These are phyloP conservation scores for Tragelaphus strepsiceros DNA, from an alignment of 2,113 vertebrate species.

Conservation along the genomic window DNA sequence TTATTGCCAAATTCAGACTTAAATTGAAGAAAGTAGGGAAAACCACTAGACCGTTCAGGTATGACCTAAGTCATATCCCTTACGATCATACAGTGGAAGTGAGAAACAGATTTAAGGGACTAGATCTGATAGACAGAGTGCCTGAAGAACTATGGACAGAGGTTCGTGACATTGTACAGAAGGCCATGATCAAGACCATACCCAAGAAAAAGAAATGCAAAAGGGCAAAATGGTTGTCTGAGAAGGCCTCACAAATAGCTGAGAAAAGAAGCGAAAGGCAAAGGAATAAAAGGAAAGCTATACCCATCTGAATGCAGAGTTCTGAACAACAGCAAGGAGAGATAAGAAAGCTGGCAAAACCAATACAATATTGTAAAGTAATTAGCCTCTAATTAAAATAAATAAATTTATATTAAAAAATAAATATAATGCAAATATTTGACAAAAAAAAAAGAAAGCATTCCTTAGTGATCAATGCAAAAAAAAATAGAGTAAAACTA, in stretches of 20 bases:
- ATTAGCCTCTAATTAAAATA: too few relatives aligned
- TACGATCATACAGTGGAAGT: background rate
- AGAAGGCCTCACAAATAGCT: background rate
- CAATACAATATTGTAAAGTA: too few relatives aligned
- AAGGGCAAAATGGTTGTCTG: background rate
- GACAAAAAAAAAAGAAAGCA: background rate
- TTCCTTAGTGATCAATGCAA: background rate
- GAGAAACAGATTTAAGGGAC: background rate
- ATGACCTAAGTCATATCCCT: background rate
- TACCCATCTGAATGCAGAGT: background rate
- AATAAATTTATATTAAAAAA: too few relatives aligned
- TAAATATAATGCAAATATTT: too few relatives aligned
- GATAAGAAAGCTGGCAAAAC: background rate
- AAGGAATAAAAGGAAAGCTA: background rate
- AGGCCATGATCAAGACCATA: background rate
- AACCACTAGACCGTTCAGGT: background rate
- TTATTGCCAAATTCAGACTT: background rate
- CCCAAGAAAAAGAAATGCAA: background rate
- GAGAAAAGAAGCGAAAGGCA: background rate
- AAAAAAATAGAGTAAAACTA: background rate
- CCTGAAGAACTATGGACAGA: background rate
- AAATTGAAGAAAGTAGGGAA: background rate
- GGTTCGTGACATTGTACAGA: background rate
- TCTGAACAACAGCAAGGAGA: background rate
- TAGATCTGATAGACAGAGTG: background rate